Evolutionary conservation across 2,113 vertebrate species (phyloP).

Genomic region (Carassius gibelio): DNA sequence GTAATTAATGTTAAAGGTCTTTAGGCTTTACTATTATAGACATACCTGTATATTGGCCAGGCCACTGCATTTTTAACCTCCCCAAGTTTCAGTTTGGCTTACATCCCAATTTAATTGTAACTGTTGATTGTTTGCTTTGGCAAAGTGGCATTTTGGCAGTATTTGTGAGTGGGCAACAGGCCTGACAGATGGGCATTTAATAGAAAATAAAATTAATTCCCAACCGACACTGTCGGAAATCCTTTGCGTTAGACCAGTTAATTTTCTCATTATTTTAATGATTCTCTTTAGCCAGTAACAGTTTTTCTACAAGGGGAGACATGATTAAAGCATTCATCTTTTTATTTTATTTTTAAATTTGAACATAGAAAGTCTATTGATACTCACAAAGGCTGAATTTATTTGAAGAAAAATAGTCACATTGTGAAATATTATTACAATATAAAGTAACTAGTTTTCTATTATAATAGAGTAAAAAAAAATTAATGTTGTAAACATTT

Average conservation of each 20-base stretch:
- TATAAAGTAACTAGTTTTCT: too few relatives aligned
- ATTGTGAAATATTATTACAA: too few relatives aligned
- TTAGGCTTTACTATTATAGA: not conserved
- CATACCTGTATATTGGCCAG: not conserved
- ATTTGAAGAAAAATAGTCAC: too few relatives aligned
- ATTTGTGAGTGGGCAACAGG: not conserved
- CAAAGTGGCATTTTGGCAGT: constrained; percentile 36
- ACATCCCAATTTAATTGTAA: constrained; percentile 34
- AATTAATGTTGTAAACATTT: too few relatives aligned
- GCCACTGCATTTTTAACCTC: constrained; percentile 12
- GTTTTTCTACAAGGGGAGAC: not conserved
- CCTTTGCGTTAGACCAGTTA: constrained; percentile 24
- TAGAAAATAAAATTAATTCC: constrained; percentile 40
- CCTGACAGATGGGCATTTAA: constrained; percentile 53
- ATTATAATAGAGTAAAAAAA: too few relatives aligned
- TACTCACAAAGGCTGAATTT: too few relatives aligned
- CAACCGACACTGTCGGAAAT: constrained; percentile 15
- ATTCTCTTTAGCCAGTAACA: not conserved
- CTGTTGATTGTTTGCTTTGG: constrained; percentile 52
- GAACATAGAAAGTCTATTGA: too few relatives aligned
- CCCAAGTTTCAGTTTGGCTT: not conserved
- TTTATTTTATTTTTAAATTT: too few relatives aligned
- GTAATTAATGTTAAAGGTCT: not conserved
- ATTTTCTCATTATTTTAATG: constrained; percentile 27
- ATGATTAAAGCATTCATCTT: not conserved